A percentile compares a stretch with the other conserved stretches of the same genome.
Evolutionary conservation across 2,888 invertebrate genomes (phyloP).

Genomic region (Biston betularia): DNA sequence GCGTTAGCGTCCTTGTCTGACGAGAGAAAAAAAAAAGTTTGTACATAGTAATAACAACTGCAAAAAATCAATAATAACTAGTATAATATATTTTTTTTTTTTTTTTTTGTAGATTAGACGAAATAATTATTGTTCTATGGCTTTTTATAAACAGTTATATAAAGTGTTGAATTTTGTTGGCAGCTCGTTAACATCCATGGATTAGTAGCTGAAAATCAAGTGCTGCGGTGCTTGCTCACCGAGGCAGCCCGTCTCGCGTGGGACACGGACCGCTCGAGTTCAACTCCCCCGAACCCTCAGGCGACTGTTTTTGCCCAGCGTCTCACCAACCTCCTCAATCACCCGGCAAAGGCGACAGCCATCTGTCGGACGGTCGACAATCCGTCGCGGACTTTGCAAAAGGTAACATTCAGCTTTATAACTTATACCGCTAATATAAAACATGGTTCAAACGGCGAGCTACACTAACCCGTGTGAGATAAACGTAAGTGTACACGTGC

Average conservation of each 20-base stretch:
- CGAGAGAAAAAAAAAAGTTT: too few species aligned
- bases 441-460: neutral
- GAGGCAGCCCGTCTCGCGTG: constrained; percentile 92
- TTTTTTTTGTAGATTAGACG: too few species aligned
- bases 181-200: constrained; percentile 97
- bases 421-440: neutral
- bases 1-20: too few species aligned
- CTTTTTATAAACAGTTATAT: too few species aligned
- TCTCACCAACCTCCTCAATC: constrained; percentile 91
- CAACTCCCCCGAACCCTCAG: constrained; percentile 90
- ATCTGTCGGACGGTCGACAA: constrained; percentile 96
- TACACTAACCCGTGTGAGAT: neutral
- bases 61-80: too few species aligned
- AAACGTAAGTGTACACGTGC: too few species aligned
- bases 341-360: constrained; percentile 94
- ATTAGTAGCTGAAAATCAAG: constrained; percentile 98
- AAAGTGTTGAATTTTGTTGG: constrained; percentile 15
- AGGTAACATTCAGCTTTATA: constrained; percentile 69
- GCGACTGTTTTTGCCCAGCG: constrained; percentile 84
- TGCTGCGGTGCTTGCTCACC: constrained; percentile 96
- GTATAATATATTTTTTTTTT: too few species aligned
- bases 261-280: constrained; percentile 87
- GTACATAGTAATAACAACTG: too few species aligned
- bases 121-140: too few species aligned
- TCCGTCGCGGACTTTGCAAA: constrained; percentile 90